These are phyloP conservation scores for Adineta ricciae DNA, from an alignment of 2,888 invertebrate genomes.

Conservation along the genomic window DNA sequence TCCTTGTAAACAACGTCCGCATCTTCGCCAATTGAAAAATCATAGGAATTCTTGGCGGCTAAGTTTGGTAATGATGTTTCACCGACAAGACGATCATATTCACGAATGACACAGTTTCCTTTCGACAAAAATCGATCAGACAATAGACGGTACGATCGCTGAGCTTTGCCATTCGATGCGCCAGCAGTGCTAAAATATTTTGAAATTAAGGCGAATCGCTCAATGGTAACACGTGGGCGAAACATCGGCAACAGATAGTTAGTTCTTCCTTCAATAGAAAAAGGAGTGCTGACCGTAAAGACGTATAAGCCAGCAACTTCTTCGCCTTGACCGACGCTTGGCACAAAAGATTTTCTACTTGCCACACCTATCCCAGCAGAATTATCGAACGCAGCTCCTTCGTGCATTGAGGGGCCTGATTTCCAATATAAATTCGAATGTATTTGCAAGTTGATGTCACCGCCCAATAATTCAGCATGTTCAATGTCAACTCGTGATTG, in stretches of 20 bases:
- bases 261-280: not conserved
- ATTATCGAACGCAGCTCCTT: too few species aligned
- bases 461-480: not conserved
- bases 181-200: not conserved
- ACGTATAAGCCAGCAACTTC: not conserved
- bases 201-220: not conserved
- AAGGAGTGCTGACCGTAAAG: not conserved
- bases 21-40: not conserved
- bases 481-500: not conserved
- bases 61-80: not conserved
- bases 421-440: too few species aligned
- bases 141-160: not conserved
- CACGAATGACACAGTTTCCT: not conserved
- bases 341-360: not conserved
- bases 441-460: not conserved
- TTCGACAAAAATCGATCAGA: not conserved
- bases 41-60: not conserved
- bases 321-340: not conserved
- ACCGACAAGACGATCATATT: slow-evolving; percentile 5
- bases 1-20: not conserved
- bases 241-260: not conserved
- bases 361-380: too few species aligned
- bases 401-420: too few species aligned
- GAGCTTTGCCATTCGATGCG: not conserved
- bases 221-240: not conserved